Evolutionary conservation across 2,797 vertebrate genomes (phyloP).

Genomic region (Danionella dracula): DNA sequence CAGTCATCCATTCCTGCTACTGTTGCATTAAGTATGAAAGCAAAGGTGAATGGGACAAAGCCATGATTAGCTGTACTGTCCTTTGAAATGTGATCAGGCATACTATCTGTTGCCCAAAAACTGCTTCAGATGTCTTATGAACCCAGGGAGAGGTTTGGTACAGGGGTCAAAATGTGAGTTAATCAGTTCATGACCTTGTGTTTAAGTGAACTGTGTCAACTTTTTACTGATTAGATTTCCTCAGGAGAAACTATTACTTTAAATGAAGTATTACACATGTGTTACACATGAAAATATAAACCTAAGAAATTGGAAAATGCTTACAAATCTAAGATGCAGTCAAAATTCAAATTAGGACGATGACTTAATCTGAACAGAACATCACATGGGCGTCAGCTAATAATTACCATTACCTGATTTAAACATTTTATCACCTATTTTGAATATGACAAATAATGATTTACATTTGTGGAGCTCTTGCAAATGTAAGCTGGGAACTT

Average conservation of each 20-base stretch:
- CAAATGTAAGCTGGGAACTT: too few species aligned
- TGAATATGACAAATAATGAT: too few species aligned
- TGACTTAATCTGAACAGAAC: too few species aligned
- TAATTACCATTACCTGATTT: too few species aligned
- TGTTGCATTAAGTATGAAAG: neutral
- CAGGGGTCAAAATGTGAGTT: conserved; percentile 14
- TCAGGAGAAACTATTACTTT: conserved; percentile 36
- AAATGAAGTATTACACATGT: neutral
- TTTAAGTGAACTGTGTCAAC: neutral
- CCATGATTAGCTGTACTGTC: conserved; percentile 8
- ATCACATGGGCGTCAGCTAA: too few species aligned
- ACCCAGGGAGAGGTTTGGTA: neutral
- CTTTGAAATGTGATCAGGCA: conserved; percentile 26
- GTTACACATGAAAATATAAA: neutral
- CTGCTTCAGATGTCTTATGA: conserved; percentile 14
- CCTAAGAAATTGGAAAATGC: too few species aligned
- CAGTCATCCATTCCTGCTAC: conserved; percentile 11
- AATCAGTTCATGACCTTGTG: neutral
- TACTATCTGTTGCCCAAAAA: conserved; percentile 14
- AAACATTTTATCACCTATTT: too few species aligned
- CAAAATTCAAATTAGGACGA: too few species aligned
- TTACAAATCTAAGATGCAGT: too few species aligned
- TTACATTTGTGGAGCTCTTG: too few species aligned
- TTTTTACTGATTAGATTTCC: conserved; percentile 1
- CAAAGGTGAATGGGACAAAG: conserved; percentile 13